Conservation (phyloP, 2,797 vertebrate genomes). For the Numenius phaeopus region DNA sequence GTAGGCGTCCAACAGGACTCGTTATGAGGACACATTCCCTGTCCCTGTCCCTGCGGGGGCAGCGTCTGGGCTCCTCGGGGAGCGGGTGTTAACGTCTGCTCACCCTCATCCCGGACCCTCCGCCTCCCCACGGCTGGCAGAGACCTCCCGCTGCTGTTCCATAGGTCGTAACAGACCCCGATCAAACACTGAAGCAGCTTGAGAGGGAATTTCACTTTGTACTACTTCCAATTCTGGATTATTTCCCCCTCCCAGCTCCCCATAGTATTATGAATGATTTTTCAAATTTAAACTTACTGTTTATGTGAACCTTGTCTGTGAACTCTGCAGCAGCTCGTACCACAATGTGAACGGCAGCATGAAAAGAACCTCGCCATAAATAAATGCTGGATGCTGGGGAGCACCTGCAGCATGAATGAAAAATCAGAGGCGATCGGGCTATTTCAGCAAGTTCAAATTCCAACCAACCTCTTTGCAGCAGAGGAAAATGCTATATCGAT, state of each 20-base stretch:
- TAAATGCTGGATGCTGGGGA: neutral
- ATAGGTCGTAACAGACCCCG: neutral
- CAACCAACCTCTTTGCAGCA: neutral
- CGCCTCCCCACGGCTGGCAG: rapidly evolving
- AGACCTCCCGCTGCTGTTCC: neutral
- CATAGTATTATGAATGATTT: neutral
- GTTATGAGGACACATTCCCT: rapidly evolving
- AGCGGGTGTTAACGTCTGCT: rapidly evolving
- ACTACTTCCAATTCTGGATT: neutral
- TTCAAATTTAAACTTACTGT: neutral
- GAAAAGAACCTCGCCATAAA: neutral
- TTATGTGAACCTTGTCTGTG: neutral
- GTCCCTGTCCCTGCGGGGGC: neutral
- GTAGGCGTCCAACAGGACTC: neutral
- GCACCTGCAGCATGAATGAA: neutral
- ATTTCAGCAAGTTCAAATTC: neutral
- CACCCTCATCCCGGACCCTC: rapidly evolving
- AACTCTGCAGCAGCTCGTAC: neutral
- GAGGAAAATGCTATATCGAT: neutral
- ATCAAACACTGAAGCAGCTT: no score
- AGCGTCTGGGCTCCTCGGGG: neutral
- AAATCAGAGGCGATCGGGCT: neutral
- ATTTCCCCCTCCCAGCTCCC: neutral
- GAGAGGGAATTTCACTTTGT: neutral
- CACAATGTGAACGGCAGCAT: neutral